Conservation (phyloP, 2,888 invertebrate genomes). For the Melieria crassipennis region DNA sequence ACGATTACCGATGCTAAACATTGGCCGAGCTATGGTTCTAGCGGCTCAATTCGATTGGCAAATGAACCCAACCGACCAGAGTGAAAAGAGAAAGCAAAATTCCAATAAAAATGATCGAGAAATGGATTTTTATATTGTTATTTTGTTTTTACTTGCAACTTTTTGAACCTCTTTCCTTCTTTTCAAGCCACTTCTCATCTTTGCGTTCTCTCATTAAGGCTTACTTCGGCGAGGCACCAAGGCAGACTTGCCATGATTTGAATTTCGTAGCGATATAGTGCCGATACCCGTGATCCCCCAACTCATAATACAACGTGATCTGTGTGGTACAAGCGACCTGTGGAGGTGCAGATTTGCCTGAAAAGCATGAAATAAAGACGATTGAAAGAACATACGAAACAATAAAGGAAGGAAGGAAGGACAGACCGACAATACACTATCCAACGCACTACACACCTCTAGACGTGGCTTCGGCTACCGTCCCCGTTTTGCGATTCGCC, state of each 20-base stretch:
- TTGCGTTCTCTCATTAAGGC: neutral
- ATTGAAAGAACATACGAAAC: too few relatives aligned
- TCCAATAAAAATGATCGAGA: slow-evolving; percentile 48
- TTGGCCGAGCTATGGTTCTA: neutral
- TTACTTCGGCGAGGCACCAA: too few relatives aligned
- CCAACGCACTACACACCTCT: neutral
- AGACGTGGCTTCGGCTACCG: too few relatives aligned
- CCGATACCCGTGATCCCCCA: too few relatives aligned
- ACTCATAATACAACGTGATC: too few relatives aligned
- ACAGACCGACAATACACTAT: neutral
- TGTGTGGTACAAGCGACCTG: neutral
- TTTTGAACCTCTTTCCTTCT: neutral
- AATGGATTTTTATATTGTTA: slow-evolving; percentile 29
- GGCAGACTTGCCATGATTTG: slow-evolving; percentile 42
- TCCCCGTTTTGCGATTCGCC: neutral
- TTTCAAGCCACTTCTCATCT: neutral
- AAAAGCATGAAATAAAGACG: neutral
- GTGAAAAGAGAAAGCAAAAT: slow-evolving; percentile 62
- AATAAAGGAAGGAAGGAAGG: neutral
- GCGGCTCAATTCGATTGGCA: slow-evolving; percentile 42
- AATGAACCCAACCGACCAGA: slow-evolving; percentile 49
- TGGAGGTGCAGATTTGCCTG: neutral
- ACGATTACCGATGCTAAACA: too few relatives aligned
- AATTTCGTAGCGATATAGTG: neutral
- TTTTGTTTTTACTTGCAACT: slow-evolving; percentile 22